A percentile compares a stretch with the other conserved stretches of the same genome.
Conservation (phyloP, 2,113 vertebrate species). For the Hemibagrus wyckioides region DNA sequence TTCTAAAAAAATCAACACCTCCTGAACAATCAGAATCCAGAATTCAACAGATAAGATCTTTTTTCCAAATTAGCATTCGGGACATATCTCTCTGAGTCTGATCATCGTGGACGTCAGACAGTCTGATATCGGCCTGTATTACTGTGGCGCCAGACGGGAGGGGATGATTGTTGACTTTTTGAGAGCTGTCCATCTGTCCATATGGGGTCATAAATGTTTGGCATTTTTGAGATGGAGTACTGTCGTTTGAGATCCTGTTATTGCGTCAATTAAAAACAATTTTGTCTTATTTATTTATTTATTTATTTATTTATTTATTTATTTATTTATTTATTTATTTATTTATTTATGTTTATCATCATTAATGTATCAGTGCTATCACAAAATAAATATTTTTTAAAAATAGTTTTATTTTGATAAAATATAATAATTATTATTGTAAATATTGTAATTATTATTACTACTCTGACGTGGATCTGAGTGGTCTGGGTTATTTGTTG, state of each 20-base stretch:
- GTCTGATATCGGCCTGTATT: constrained; percentile 29
- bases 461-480: no score
- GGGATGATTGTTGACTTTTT: background rate
- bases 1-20: background rate
- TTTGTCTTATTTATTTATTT: background rate
- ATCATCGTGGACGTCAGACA: background rate
- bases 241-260: background rate
- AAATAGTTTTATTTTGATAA: no score
- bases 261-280: background rate
- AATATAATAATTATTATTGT: no score
- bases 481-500: background rate
- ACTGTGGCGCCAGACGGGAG: background rate
- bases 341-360: background rate
- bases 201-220: background rate
- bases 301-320: background rate
- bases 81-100: background rate
- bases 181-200: background rate
- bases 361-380: background rate
- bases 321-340: background rate
- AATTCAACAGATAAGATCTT: background rate
- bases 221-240: background rate
- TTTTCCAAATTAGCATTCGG: background rate
- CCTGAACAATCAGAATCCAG: background rate
- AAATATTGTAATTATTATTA: no score
- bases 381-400: background rate